Evolutionary conservation across 2,888 invertebrate species (phyloP).

Genomic region (Leptopilina drosophilae): DNA sequence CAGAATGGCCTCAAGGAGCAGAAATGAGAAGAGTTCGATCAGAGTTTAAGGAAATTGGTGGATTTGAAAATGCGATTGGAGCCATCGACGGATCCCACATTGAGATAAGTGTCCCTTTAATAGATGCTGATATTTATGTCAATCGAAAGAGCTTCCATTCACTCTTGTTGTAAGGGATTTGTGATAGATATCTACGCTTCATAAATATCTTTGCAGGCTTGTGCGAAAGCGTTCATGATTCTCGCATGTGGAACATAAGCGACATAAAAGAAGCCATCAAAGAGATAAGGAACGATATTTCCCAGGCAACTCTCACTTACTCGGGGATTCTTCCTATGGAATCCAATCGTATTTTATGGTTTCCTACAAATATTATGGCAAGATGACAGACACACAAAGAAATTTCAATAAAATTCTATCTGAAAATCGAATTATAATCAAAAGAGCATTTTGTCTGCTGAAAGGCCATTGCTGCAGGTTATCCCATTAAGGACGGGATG

Average conservation of each 20-base stretch:
- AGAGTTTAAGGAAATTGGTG: not conserved
- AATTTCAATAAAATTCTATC: not conserved
- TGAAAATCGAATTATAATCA: not conserved
- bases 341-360: not conserved
- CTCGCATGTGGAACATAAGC: constrained; percentile 35
- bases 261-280: constrained; percentile 10
- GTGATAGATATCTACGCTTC: constrained; percentile 19
- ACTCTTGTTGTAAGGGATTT: too few species aligned
- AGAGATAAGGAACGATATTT: not conserved
- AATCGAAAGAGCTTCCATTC: too few species aligned
- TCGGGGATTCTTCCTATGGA: not conserved
- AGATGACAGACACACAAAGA: not conserved
- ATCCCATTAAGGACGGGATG: too few species aligned
- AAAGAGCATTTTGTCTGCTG: not conserved
- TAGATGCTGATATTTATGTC: too few species aligned
- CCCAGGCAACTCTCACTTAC: not conserved
- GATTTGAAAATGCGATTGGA: not conserved
- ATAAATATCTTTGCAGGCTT: not conserved
- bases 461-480: not conserved
- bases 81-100: too few species aligned
- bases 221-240: constrained; percentile 39
- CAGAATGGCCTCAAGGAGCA: not conserved
- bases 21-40: not conserved
- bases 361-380: not conserved
- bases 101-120: too few species aligned